Conservation (phyloP, 1,140 invertebrate genomes). For the Adoxophyes honmai region DNA sequence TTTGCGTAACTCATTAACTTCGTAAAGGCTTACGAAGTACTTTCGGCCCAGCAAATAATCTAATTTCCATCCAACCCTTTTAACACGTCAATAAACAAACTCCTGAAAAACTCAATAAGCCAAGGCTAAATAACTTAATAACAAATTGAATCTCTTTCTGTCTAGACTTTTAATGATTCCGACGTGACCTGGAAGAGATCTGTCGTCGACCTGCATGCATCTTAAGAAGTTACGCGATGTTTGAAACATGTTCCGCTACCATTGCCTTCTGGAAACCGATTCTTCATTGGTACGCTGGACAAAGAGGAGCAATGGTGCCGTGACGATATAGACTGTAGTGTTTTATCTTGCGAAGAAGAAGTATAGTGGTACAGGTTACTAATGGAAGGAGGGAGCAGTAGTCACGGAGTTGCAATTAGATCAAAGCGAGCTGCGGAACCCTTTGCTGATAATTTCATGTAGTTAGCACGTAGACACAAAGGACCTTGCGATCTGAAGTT, state of each 20-base stretch:
- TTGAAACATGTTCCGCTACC: not conserved
- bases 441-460: conserved; percentile 57
- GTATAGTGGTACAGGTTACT: conserved; percentile 33
- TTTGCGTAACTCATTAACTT: too few species aligned
- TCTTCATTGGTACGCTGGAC: not conserved
- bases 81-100: not conserved
- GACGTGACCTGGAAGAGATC: conserved; percentile 32
- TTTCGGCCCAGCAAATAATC: too few species aligned
- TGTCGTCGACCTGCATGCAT: conserved; percentile 14
- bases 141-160: conserved; percentile 43
- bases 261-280: not conserved
- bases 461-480: conserved; percentile 47
- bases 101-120: not conserved
- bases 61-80: not conserved
- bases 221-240: not conserved
- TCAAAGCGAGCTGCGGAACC: conserved; percentile 47
- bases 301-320: not conserved
- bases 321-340: conserved; percentile 17
- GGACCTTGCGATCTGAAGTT: conserved; percentile 24
- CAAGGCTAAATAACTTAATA: conserved; percentile 26
- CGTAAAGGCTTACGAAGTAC: too few species aligned
- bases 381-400: conserved; percentile 55
- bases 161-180: conserved; percentile 51
- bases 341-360: not conserved
- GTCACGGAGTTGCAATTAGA: conserved; percentile 62